A percentile compares a stretch with the other conserved stretches of the same genome.
These are phyloP conservation scores for Anguilla megastoma DNA, from an alignment of 2,797 vertebrate species.

Conservation along the genomic window DNA sequence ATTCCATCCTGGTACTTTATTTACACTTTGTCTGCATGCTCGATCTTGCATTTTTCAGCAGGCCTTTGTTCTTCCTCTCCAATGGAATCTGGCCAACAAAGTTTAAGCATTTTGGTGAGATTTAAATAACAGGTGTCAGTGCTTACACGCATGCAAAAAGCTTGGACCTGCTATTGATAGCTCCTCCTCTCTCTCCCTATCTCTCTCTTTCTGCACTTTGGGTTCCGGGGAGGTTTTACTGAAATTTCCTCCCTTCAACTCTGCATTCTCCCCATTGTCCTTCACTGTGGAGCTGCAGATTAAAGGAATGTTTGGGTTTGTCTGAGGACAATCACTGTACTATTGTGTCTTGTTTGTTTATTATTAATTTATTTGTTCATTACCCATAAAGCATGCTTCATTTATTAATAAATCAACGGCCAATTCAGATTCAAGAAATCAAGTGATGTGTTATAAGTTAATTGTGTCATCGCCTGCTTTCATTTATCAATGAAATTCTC, in stretches of 20 bases:
- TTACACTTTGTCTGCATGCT: slow-evolving; percentile 20
- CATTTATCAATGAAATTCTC: too few species aligned
- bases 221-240: background rate
- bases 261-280: background rate
- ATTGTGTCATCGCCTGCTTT: too few species aligned
- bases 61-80: slow-evolving; percentile 66
- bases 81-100: slow-evolving; percentile 55
- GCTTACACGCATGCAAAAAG: slow-evolving; percentile 46
- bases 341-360: background rate
- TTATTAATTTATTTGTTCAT: too few species aligned
- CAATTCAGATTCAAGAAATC: too few species aligned
- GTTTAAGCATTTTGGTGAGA: slow-evolving; percentile 56
- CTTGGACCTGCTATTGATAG: slow-evolving; percentile 24
- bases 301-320: slow-evolving; percentile 26
- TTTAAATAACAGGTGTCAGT: slow-evolving; percentile 64
- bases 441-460: too few species aligned
- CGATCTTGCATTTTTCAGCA: slow-evolving; percentile 53
- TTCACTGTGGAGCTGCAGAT: background rate
- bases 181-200: slow-evolving; percentile 50
- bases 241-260: background rate
- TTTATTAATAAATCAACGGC: too few species aligned
- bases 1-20: slow-evolving; percentile 2
- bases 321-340: background rate
- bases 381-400: too few species aligned
- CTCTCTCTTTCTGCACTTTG: slow-evolving; percentile 10